Evolutionary conservation across 1,140 invertebrate genomes (phyloP).

Genomic region (Neuroterus valhalla): DNA sequence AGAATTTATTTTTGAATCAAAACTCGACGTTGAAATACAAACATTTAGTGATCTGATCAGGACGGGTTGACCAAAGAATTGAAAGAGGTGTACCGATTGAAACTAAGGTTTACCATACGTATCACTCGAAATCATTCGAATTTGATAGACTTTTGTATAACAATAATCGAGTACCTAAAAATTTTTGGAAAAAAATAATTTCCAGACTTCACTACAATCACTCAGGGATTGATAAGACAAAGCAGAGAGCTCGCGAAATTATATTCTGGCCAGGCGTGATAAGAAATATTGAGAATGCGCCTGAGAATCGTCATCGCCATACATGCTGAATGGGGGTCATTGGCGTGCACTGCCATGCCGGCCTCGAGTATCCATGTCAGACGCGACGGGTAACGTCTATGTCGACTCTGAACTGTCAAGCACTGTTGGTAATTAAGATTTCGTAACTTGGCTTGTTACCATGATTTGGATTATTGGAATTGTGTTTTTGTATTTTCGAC

Average conservation of each 20-base stretch:
- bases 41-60: slow-evolving; percentile 1
- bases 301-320: no score
- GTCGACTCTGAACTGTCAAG: no score
- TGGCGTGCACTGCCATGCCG: no score
- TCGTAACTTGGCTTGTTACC: no score
- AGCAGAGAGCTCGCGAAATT: slow-evolving; percentile 41
- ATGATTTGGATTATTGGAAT: no score
- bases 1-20: not conserved
- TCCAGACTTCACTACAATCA: slow-evolving; percentile 50
- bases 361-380: no score
- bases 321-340: no score
- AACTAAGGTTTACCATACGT: slow-evolving; percentile 4
- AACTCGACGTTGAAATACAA: not conserved
- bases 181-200: slow-evolving; percentile 57
- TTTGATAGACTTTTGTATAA: slow-evolving; percentile 59
- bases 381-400: no score
- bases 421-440: no score
- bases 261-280: slow-evolving; percentile 53
- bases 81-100: slow-evolving; percentile 29
- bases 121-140: slow-evolving; percentile 4
- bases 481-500: no score
- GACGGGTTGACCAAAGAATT: not conserved
- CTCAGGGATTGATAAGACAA: slow-evolving; percentile 51
- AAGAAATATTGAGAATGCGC: slow-evolving; percentile 59
- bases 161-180: slow-evolving; percentile 56